These are phyloP conservation scores for Emys orbicularis DNA, from an alignment of 2,797 vertebrate genomes.

Conservation along the genomic window DNA sequence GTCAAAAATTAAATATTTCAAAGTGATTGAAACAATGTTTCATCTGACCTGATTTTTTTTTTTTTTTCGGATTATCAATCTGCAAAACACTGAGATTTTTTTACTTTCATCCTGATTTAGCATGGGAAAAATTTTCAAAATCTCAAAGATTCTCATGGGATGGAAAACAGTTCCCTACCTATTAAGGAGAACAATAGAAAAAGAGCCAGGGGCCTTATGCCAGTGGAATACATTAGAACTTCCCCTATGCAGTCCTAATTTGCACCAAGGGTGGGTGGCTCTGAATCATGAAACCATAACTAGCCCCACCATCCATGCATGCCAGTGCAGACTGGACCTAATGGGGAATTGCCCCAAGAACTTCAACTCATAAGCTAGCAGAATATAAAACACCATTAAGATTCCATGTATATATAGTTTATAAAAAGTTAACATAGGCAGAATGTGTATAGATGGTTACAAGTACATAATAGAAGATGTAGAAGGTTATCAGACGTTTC, in stretches of 20 bases:
- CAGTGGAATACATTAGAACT: neutral
- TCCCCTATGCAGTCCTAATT: neutral
- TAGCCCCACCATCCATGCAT: neutral
- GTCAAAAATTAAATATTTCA: neutral
- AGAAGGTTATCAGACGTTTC: neutral
- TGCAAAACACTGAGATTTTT: neutral
- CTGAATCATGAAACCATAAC: neutral
- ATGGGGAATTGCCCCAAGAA: neutral
- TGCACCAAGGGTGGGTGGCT: neutral
- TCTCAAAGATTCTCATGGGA: neutral
- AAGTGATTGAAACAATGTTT: neutral
- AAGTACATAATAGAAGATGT: neutral
- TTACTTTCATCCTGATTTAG: neutral
- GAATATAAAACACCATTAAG: neutral
- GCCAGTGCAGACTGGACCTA: neutral
- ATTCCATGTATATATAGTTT: neutral
- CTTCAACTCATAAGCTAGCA: neutral
- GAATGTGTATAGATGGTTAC: neutral
- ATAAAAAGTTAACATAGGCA: neutral
- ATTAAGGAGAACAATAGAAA: neutral
- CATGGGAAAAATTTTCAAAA: neutral
- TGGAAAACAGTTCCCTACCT: neutral
- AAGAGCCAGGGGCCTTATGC: neutral
- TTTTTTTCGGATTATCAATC: neutral
- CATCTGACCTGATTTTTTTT: neutral